Percentiles rank a stretch among this genome's conserved stretches.
Conservation (phyloP, 2,888 invertebrate genomes). For the Macropis europaea region DNA sequence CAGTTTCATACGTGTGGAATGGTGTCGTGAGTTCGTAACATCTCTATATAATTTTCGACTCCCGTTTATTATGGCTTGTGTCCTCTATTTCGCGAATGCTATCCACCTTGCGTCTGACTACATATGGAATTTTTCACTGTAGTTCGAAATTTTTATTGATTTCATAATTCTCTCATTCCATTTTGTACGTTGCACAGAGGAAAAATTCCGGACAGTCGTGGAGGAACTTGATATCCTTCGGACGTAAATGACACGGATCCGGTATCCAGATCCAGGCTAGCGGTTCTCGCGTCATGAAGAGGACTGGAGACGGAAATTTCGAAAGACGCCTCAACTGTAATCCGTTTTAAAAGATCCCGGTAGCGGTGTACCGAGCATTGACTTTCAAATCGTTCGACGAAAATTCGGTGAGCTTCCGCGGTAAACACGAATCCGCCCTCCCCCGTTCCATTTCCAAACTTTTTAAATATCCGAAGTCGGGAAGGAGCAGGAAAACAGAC, state of each 20-base stretch:
- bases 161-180: no score
- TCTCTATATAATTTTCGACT: no score
- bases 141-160: no score
- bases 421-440: conserved; percentile 19
- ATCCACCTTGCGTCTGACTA: no score
- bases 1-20: no score
- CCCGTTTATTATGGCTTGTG: no score
- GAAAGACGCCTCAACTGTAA: conserved; percentile 31
- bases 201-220: neutral
- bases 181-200: neutral
- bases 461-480: conserved; percentile 34
- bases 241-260: conserved; percentile 18
- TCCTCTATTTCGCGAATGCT: no score
- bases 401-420: conserved; percentile 8
- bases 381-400: conserved; percentile 37
- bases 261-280: neutral
- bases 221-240: neutral
- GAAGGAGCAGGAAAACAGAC: neutral
- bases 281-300: neutral
- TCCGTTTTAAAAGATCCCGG: conserved; percentile 35
- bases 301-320: conserved; percentile 17
- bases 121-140: no score
- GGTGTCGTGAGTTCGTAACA: no score
- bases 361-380: conserved; percentile 6
- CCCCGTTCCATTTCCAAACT: conserved; percentile 22